phyloP scores from a whole-genome alignment of 1,140 invertebrate genomes.

The Dysdera silvatica region DNA sequence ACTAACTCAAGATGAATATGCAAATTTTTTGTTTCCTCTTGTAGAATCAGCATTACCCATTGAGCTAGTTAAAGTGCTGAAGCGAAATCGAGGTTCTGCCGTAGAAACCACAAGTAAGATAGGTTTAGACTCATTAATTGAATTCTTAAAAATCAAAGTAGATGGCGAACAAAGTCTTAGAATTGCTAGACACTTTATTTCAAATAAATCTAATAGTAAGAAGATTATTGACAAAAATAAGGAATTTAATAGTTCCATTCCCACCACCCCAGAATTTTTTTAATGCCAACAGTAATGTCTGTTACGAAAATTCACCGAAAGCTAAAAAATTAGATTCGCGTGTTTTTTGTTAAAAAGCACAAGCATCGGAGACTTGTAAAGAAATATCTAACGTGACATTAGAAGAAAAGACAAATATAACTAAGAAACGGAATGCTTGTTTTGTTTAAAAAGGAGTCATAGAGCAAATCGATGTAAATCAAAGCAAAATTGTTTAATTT shows the following conservation, averaged over 20 bases:
- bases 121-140: not conserved
- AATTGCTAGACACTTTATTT: not conserved
- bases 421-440: conserved; percentile 14
- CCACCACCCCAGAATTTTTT: conserved; percentile 5
- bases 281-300: not conserved
- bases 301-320: not conserved
- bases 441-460: not conserved
- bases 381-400: not conserved
- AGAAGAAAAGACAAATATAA: conserved; percentile 2
- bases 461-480: not conserved
- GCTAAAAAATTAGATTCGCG: not conserved
- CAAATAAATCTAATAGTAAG: not conserved
- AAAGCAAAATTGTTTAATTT: not conserved
- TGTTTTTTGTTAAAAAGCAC: conserved; percentile 9
- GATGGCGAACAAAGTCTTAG: not conserved
- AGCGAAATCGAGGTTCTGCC: too few relatives aligned
- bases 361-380: not conserved
- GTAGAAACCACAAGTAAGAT: not conserved
- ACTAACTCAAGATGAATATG: not conserved
- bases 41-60: not conserved
- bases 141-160: conserved; percentile 7
- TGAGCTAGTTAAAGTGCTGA: not conserved
- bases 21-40: not conserved
- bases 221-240: too few relatives aligned
- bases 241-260: not conserved